phyloP scores from a whole-genome alignment of 1,140 invertebrate genomes.

The Saccostrea echinata region DNA sequence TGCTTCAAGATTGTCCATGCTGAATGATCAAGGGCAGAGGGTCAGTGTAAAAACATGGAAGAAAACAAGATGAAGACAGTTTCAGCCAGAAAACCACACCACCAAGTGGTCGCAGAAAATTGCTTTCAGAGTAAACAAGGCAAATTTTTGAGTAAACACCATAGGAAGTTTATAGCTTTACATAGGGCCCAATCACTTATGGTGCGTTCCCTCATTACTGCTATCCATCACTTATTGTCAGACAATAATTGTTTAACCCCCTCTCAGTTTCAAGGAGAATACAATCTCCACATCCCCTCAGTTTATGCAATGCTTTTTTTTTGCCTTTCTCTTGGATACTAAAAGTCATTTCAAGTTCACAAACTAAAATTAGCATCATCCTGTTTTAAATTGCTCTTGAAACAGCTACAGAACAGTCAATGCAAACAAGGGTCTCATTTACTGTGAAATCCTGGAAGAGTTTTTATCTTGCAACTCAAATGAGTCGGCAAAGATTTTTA shows the following conservation, averaged over 20 bases:
- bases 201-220: constrained; percentile 24
- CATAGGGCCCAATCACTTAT: constrained; percentile 16
- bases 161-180: constrained; percentile 19
- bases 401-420: constrained; percentile 9
- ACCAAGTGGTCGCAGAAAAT: neutral
- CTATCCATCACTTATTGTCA: constrained; percentile 20
- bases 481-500: too few species aligned
- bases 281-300: neutral
- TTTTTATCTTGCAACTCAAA: neutral
- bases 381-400: constrained; percentile 6
- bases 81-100: neutral
- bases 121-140: constrained; percentile 10
- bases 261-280: constrained; percentile 19
- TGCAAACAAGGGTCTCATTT: neutral
- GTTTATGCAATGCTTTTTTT: neutral
- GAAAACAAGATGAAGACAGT: neutral
- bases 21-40: neutral
- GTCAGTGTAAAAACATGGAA: neutral
- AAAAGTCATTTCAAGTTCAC: constrained; percentile 27
- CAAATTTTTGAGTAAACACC: constrained; percentile 29
- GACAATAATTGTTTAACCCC: constrained; percentile 14
- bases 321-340: neutral
- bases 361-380: constrained; percentile 14
- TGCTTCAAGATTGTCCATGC: neutral
- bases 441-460: neutral